Base-by-base conservation (phyloP, 2,113 vertebrate genomes). In the Phaethon lepturus region DNA sequence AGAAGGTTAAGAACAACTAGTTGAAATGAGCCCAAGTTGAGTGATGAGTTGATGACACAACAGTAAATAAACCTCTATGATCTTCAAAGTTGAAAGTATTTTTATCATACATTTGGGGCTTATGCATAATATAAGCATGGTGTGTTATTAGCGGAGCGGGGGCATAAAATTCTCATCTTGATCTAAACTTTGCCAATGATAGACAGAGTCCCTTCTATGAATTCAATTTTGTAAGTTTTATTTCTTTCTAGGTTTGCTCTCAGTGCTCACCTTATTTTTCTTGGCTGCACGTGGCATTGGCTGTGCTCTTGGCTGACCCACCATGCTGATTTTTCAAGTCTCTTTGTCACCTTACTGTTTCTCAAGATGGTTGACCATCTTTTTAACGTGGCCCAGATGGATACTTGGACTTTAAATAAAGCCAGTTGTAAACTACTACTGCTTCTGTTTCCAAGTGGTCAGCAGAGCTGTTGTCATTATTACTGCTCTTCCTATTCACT, bases 141-240 rank as follows among this genome's bases (percentile, higher is more conserved):
- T 49, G 45, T 47, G 13, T 44, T 50, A 23, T 40, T 69, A 23
- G 14, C 23, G 53, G 73, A 66, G 19, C 9, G 3, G 10, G 18
- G 33, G 11, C 72, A 45, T 29, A 19, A 74, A 26, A 42, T 71
- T 49, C 26, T 22, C 19, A 7, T 58, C 60, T 63, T 52, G 35
- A 10, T 52, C 31, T 80, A 18, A 60, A 50, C 31, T 72, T 55
- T 44, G 60, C 40, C 16, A 38, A 9, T 52, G 62, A 8, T 9
- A 38, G 60, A 40, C 22, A 2, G 38, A 12, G 33, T 71, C 19
- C 13, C 15, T 0, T 0, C 29, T n/a, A 31, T 24, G 23, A 52
- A 50, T 52, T 45, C 10, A 19, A 1, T 38, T 35, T 11, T 7
- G 31, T 31, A 25, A 40, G 22, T 38, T 20, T 14, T 49, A 4